Percentiles rank a stretch among this genome's conserved stretches.
phyloP scores from a whole-genome alignment of 1,140 invertebrate species.

The Sogatella furcifera region DNA sequence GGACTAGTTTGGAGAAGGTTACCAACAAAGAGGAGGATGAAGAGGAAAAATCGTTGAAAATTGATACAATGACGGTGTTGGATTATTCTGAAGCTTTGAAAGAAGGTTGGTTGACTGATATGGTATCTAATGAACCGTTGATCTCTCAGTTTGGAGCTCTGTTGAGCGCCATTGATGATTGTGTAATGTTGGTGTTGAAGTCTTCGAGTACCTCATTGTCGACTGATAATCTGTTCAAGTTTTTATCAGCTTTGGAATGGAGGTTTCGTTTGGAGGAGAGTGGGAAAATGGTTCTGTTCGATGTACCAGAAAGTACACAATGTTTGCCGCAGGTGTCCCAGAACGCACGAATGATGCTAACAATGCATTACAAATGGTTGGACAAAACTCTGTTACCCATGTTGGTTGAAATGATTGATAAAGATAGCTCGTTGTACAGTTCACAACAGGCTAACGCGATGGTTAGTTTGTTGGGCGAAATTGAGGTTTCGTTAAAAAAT shows the following conservation, averaged over 20 bases:
- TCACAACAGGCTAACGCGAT: background rate
- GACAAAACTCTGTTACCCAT: slow-evolving; percentile 19
- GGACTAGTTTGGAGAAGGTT: background rate
- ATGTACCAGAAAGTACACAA: background rate
- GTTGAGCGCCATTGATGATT: background rate
- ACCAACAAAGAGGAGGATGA: background rate
- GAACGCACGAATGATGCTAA: slow-evolving; percentile 9
- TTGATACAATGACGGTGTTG: slow-evolving; percentile 23
- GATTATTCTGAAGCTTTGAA: slow-evolving; percentile 29
- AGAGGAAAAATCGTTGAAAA: slow-evolving; percentile 5
- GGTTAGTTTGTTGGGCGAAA: background rate
- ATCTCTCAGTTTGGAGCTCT: background rate
- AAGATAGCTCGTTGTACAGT: slow-evolving; percentile 1
- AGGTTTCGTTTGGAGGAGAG: slow-evolving; percentile 5
- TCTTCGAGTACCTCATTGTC: background rate
- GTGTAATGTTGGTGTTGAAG: background rate
- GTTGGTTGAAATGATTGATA: background rate
- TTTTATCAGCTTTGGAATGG: slow-evolving; percentile 16
- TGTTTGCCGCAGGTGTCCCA: slow-evolving; percentile 10
- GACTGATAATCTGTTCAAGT: background rate
- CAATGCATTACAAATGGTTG: slow-evolving; percentile 22
- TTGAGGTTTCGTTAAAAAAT: background rate
- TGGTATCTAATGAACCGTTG: background rate
- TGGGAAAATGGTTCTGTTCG: slow-evolving; percentile 8
- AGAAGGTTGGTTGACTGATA: background rate